Evolutionary conservation across 2,888 invertebrate species (phyloP).

Genomic region (Hirtodrosophila histrioides): DNA sequence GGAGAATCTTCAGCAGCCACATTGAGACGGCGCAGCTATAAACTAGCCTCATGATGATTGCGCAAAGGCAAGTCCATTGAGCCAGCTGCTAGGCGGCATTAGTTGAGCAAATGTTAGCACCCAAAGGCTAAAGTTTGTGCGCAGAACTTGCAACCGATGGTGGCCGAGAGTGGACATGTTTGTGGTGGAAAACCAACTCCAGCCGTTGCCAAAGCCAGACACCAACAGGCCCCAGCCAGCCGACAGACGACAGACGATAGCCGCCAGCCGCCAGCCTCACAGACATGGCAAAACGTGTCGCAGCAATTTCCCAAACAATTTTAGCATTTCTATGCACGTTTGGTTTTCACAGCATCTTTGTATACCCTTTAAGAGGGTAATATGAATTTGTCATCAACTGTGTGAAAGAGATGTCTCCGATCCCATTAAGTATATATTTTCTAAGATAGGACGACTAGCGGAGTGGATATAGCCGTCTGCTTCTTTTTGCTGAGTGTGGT

Average conservation of each 20-base stretch:
- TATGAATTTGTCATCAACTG: too few relatives aligned
- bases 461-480: too few relatives aligned
- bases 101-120: constrained; percentile 60
- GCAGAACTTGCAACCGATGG: constrained; percentile 52
- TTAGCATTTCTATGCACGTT: constrained; percentile 64
- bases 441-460: too few relatives aligned
- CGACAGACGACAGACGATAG: constrained; percentile 16
- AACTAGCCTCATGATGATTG: constrained; percentile 38
- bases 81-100: constrained; percentile 58
- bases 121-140: constrained; percentile 75
- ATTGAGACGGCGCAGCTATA: constrained; percentile 8
- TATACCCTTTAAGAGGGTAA: too few relatives aligned
- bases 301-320: constrained; percentile 75
- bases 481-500: too few relatives aligned
- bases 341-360: constrained; percentile 55
- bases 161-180: constrained; percentile 40
- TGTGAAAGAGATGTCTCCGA: too few relatives aligned
- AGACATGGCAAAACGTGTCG: constrained; percentile 71
- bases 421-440: too few relatives aligned
- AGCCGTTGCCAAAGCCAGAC: constrained; percentile 27
- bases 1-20: constrained; percentile 58
- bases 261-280: constrained; percentile 30
- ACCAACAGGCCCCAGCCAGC: neutral
- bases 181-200: constrained; percentile 42
- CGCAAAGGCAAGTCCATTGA: constrained; percentile 52